Base-by-base conservation (phyloP, 2,113 vertebrate genomes). In the Thymallus thymallus region DNA sequence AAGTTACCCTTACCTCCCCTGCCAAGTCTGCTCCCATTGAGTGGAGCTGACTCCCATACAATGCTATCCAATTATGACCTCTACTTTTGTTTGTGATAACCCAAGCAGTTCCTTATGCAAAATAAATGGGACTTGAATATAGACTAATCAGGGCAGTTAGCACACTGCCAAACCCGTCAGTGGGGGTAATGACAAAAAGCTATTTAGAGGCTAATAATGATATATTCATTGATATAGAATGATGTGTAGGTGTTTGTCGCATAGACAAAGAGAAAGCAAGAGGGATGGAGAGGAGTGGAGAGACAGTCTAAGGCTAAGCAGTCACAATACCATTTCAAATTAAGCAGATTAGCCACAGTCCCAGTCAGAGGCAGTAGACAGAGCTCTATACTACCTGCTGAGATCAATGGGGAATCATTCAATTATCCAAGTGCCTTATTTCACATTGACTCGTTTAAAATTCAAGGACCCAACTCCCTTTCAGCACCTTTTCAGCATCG, bases 61-160 rank as follows among this genome's bases (percentile, higher is more conserved):
- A 55, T 64, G 22, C 29, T 10, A 23, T 22, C 63, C 69, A 51
- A 76, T 68, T 76, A 69, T 73, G 55, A 48, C 65, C 24, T 71
- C 45, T 4, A 29, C 71, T 35, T 73, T 80, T 76, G 75, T 80
- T 29, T 76, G 65, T 29, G 66, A 61, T 58, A 76, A 76, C 71
- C 71, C 74, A 73, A 69, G 75, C 79, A 80, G 66, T 60, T 68
- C 71, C 75, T 77, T 65, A 77, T 77, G 73, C 78, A 76, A 80
- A 76, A 74, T 70, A 58, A 73, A 80, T 80, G 56, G 64, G 71
- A 51, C 79, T 32, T 80, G 74, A 80, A 73, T 68, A 22, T 45
- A 67, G 61, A 24, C 71, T 56, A 32, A 32, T 24, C 71, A 73
- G 62, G 65, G 24, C 26, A 46, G 45, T 23, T 14, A 72, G 23